These are phyloP conservation scores for Sesia bembeciformis DNA, from an alignment of 2,888 invertebrate genomes.

Conservation along the genomic window DNA sequence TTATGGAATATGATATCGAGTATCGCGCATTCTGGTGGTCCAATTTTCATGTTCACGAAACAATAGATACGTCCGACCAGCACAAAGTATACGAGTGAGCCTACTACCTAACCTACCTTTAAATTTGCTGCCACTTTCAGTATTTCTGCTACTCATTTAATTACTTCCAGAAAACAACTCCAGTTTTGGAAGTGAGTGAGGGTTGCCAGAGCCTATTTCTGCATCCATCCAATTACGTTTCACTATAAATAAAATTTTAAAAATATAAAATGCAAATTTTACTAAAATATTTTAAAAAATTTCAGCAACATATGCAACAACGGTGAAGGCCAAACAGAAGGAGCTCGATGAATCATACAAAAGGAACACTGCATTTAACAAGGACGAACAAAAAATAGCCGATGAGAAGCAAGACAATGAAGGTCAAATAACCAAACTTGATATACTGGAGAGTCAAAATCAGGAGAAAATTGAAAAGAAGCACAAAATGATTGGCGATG, in stretches of 20 bases:
- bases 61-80: too few relatives aligned
- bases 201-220: too few relatives aligned
- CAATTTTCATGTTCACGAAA: too few relatives aligned
- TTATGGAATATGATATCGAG: too few relatives aligned
- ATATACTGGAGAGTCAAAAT: slow-evolving; percentile 58
- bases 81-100: too few relatives aligned
- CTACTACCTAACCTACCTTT: too few relatives aligned
- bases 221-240: background rate
- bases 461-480: slow-evolving; percentile 60
- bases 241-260: background rate
- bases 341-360: slow-evolving; percentile 53
- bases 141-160: too few relatives aligned
- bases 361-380: slow-evolving; percentile 50
- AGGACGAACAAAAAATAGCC: slow-evolving; percentile 56
- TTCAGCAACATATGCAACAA: slow-evolving; percentile 47
- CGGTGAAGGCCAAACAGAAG: slow-evolving; percentile 47
- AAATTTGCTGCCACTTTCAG: too few relatives aligned
- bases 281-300: slow-evolving; percentile 2
- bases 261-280: background rate
- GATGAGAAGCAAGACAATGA: slow-evolving; percentile 59
- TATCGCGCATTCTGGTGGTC: too few relatives aligned
- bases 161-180: too few relatives aligned
- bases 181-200: too few relatives aligned
- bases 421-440: slow-evolving; percentile 53
- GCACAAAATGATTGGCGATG: slow-evolving; percentile 47